A percentile compares a stretch with the other conserved stretches of the same genome.
Conservation (phyloP, 2,797 vertebrate species). For the Todus mexicanus region DNA sequence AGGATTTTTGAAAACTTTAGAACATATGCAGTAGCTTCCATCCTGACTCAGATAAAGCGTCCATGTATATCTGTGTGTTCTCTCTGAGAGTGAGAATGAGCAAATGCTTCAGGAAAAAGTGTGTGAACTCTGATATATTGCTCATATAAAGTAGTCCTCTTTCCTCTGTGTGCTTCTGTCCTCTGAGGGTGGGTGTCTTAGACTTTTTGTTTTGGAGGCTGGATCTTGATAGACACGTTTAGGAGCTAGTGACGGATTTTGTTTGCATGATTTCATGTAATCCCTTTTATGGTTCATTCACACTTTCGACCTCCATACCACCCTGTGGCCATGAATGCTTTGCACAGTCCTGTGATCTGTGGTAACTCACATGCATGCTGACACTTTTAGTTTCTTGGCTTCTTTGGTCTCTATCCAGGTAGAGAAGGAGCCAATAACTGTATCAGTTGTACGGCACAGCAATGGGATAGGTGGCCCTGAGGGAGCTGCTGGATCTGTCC, state of each 20-base stretch:
- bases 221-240: neutral
- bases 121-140: neutral
- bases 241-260: slow-evolving; percentile 33
- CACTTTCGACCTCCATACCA: slow-evolving; percentile 46
- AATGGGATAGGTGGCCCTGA: neutral
- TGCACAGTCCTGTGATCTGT: neutral
- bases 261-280: slow-evolving; percentile 51
- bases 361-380: accelerated
- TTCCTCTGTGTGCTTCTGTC: neutral
- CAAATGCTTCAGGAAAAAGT: neutral
- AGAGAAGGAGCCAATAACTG: neutral
- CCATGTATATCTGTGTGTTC: neutral
- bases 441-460: no score
- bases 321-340: neutral
- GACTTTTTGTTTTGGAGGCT: slow-evolving; percentile 28
- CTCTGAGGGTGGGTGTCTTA: neutral
- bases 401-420: neutral
- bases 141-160: neutral
- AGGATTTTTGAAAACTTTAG: neutral
- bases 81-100: slow-evolving; percentile 1
- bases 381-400: neutral
- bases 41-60: neutral
- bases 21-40: neutral
- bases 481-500: neutral
- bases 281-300: slow-evolving; percentile 50